A percentile compares a stretch with the other conserved stretches of the same genome.
These are phyloP conservation scores for Phrynocephalus versicolor DNA, from an alignment of 2,113 vertebrate species.

Conservation along the genomic window DNA sequence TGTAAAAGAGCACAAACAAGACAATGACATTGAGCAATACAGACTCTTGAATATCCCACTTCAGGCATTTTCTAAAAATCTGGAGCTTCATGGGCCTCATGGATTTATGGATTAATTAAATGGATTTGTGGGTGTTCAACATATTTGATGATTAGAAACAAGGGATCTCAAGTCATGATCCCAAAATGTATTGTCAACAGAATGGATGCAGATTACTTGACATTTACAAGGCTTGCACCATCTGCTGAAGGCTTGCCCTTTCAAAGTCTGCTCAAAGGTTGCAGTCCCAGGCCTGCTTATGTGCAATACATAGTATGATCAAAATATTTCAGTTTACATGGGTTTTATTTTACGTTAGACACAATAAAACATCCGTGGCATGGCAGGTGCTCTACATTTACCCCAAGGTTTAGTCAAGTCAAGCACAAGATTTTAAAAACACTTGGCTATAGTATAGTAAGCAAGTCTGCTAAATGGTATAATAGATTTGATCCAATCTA, in stretches of 20 bases:
- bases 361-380: not conserved
- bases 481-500: not conserved
- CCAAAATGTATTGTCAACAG: conserved; percentile 15
- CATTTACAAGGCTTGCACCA: not conserved
- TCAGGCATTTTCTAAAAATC: not conserved
- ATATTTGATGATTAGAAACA: conserved; percentile 5
- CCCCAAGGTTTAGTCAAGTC: too few relatives aligned
- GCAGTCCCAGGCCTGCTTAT: not conserved
- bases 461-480: not conserved
- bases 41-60: not conserved
- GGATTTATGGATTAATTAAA: not conserved
- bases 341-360: not conserved
- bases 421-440: too few relatives aligned
- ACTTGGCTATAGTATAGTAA: not conserved
- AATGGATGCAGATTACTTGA: not conserved
- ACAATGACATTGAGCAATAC: conserved; percentile 14
- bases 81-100: not conserved
- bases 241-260: not conserved
- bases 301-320: not conserved
- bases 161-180: not conserved
- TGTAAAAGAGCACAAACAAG: not conserved
- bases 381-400: not conserved
- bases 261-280: not conserved
- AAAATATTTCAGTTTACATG: not conserved
- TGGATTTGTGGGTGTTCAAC: not conserved